phyloP scores from a whole-genome alignment of 1,140 invertebrate species.

The Steinernema khuongi region DNA sequence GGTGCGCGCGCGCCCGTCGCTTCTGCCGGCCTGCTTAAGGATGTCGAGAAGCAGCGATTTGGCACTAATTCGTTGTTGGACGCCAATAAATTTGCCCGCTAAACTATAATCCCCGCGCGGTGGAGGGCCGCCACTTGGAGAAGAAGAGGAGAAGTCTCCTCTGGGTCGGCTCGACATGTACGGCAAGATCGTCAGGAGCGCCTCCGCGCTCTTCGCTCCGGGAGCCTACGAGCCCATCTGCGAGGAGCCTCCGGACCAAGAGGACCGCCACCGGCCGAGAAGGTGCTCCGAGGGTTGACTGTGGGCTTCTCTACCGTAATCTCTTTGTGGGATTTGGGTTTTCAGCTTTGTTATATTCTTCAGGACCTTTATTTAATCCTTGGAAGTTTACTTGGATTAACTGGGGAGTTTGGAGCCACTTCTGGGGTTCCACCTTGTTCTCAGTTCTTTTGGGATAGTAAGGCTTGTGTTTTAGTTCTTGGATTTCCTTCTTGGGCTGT shows the following conservation, averaged over 20 bases:
- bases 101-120: conserved; percentile 14
- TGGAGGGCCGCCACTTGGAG: background rate
- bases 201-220: background rate
- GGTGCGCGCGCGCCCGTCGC: background rate
- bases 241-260: background rate
- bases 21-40: background rate
- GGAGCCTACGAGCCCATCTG: conserved; percentile 1
- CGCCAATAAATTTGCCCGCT: conserved; percentile 11
- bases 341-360: no score
- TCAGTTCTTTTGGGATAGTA: no score
- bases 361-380: no score
- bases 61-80: conserved; percentile 12
- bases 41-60: conserved; percentile 15
- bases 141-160: background rate
- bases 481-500: no score
- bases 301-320: no score
- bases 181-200: background rate
- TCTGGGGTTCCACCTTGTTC: no score
- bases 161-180: background rate
- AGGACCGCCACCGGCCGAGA: background rate
- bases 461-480: no score
- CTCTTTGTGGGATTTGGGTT: no score
- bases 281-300: background rate
- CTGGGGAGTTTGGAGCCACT: no score
- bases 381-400: no score